These are phyloP conservation scores for Benthosema pterotum DNA, from an alignment of 2,797 vertebrate species.

Conservation along the genomic window DNA sequence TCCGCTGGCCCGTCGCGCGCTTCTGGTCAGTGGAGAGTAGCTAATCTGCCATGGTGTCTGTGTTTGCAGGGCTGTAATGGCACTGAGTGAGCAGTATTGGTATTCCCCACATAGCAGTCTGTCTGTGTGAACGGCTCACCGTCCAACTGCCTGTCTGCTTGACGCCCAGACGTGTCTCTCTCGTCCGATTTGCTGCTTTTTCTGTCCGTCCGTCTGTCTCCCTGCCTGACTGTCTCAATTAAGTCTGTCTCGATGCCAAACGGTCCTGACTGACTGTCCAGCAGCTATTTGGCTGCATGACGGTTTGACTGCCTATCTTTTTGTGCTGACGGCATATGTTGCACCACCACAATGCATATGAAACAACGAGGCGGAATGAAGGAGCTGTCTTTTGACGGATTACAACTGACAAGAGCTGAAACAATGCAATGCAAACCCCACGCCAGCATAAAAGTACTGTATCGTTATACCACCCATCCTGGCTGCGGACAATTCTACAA, in stretches of 20 bases:
- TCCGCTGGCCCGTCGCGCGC: constrained; percentile 22
- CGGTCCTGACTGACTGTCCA: constrained; percentile 3
- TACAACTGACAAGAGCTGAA: too few relatives aligned
- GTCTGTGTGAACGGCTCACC: constrained; percentile 1
- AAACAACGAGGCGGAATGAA: neutral
- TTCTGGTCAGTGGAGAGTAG: constrained; percentile 43
- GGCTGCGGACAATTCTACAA: too few relatives aligned
- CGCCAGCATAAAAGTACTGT: too few relatives aligned
- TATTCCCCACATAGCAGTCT: constrained; percentile 39
- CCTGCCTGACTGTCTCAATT: neutral
- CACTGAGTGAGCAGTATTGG: constrained; percentile 38
- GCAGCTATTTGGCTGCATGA: constrained; percentile 15
- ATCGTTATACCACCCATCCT: too few relatives aligned
- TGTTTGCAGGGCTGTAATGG: constrained; percentile 34
- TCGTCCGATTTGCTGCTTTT: constrained; percentile 17
- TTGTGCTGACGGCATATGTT: constrained; percentile 3
- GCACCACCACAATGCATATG: constrained; percentile 17
- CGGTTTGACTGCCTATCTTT: neutral
- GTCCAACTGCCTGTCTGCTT: constrained; percentile 14
- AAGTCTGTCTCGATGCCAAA: constrained; percentile 12
- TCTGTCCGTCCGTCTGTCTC: constrained; percentile 22
- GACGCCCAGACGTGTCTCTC: neutral
- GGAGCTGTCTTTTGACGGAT: too few relatives aligned
- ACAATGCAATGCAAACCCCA: too few relatives aligned
- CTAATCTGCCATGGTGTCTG: constrained; percentile 56